Conservation (phyloP, 2,113 vertebrate genomes). For the Podarcis raffonei region DNA sequence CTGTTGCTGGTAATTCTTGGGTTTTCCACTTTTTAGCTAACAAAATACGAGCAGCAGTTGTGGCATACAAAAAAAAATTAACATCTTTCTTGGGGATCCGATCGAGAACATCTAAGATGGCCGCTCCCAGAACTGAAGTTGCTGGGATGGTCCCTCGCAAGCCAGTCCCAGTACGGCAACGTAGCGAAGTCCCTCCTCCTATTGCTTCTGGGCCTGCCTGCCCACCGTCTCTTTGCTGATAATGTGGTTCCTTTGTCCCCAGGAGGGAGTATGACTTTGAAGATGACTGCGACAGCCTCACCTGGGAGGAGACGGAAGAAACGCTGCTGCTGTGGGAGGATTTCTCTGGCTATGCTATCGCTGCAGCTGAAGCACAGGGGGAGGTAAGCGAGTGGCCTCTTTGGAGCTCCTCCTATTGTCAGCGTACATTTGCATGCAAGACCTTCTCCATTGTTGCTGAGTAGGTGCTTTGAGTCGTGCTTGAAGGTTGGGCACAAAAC, state of each 20-base stretch:
- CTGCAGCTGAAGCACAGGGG: slow-evolving; percentile 86
- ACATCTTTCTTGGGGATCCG: no score
- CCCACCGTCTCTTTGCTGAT: slow-evolving; percentile 36
- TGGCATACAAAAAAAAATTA: no score
- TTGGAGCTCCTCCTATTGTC: background rate
- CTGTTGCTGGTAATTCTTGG: no score
- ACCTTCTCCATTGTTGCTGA: background rate
- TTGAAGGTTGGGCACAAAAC: background rate
- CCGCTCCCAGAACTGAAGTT: background rate
- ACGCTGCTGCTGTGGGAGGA: slow-evolving; percentile 96
- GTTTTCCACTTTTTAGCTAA: no score
- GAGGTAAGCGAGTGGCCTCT: slow-evolving; percentile 78
- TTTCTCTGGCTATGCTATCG: slow-evolving; percentile 92
- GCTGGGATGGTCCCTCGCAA: no score
- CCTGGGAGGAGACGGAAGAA: slow-evolving; percentile 98
- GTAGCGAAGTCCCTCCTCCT: rapidly evolving
- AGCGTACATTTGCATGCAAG: background rate
- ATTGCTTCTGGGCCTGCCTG: no score
- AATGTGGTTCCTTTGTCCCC: slow-evolving; percentile 32
- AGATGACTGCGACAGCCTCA: slow-evolving; percentile 96
- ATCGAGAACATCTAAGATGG: background rate
- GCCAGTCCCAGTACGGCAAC: background rate
- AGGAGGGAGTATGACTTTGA: slow-evolving; percentile 97
- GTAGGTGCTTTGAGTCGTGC: background rate
- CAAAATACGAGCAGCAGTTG: no score